phyloP scores from a whole-genome alignment of 2,888 invertebrate genomes.

The Cyclophora punctaria region DNA sequence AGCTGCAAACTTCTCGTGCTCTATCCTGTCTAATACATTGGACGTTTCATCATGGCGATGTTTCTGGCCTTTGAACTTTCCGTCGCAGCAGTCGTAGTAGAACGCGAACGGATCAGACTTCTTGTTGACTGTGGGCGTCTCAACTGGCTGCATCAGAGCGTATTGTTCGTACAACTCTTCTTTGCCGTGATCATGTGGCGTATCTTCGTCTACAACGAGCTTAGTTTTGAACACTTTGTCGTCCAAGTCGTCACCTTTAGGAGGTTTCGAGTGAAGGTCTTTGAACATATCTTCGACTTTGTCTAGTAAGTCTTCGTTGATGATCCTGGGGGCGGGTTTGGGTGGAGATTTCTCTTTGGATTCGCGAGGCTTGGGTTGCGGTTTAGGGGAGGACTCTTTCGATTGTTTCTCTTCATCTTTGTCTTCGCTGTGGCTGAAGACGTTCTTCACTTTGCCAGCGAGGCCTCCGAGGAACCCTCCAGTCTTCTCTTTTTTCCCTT shows the following conservation, averaged over 20 bases:
- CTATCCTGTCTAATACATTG: constrained; percentile 55
- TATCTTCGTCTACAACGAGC: constrained; percentile 61
- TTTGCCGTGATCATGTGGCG: constrained; percentile 32
- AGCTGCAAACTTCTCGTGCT: constrained; percentile 57
- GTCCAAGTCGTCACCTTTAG: constrained; percentile 46
- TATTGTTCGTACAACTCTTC: constrained; percentile 59
- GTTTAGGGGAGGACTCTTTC: constrained; percentile 46
- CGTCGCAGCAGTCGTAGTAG: constrained; percentile 55
- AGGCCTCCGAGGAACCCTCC: constrained; percentile 55
- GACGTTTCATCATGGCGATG: constrained; percentile 65
- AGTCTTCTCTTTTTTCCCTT: constrained; percentile 59
- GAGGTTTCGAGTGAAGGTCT: constrained; percentile 51
- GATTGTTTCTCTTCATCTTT: constrained; percentile 45
- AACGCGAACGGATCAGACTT: constrained; percentile 56
- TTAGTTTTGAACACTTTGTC: constrained; percentile 57
- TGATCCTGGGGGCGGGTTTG: constrained; percentile 62
- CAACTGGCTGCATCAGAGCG: constrained; percentile 63
- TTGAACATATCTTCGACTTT: constrained; percentile 74
- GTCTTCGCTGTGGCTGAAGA: constrained; percentile 60
- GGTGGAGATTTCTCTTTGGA: constrained; percentile 48
- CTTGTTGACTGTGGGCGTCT: constrained; percentile 46
- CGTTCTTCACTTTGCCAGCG: constrained; percentile 57
- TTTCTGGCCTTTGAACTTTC: constrained; percentile 48
- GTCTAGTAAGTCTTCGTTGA: constrained; percentile 60
- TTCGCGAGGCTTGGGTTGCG: constrained; percentile 45